Percentiles rank a stretch among this genome's conserved stretches.
phyloP scores from a whole-genome alignment of 2,113 vertebrate species.

The Ciconia stormi region DNA sequence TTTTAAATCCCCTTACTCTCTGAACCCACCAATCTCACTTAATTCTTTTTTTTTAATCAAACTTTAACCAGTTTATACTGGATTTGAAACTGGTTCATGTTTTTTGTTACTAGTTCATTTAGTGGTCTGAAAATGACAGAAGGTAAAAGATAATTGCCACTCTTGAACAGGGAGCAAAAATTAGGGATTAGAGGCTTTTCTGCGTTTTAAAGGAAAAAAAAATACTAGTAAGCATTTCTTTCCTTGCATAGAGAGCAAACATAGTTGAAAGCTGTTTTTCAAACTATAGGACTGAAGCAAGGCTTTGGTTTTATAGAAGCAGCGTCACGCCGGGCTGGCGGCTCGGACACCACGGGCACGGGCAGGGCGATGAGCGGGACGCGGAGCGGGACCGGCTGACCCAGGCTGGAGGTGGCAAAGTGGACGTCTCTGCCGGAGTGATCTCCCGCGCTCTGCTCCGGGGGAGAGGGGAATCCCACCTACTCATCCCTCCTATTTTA shows the following conservation, averaged over 20 bases:
- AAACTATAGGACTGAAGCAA: background rate
- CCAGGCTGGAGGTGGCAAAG: background rate
- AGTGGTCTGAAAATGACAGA: background rate
- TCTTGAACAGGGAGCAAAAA: background rate
- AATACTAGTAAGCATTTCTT: background rate
- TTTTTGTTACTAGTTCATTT: background rate
- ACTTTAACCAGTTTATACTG: background rate
- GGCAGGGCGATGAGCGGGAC: background rate
- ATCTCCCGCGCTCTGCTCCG: fast-evolving
- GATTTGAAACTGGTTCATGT: background rate
- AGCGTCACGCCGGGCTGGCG: fast-evolving
- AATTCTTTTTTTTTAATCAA: background rate
- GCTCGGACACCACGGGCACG: background rate
- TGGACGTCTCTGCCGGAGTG: background rate
- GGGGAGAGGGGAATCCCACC: background rate
- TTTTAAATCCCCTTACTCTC: background rate
- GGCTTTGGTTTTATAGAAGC: background rate
- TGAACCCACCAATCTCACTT: background rate
- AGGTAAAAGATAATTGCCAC: background rate
- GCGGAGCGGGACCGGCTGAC: background rate
- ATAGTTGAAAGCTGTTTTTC: background rate
- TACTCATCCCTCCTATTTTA: background rate
- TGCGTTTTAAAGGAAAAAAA: background rate
- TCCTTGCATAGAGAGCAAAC: background rate
- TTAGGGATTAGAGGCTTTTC: background rate